Evolutionary conservation across 1,140 invertebrate genomes (phyloP), one percentile per base, ranked within the genome.

Genomic region (Papilio dardanus): DNA sequence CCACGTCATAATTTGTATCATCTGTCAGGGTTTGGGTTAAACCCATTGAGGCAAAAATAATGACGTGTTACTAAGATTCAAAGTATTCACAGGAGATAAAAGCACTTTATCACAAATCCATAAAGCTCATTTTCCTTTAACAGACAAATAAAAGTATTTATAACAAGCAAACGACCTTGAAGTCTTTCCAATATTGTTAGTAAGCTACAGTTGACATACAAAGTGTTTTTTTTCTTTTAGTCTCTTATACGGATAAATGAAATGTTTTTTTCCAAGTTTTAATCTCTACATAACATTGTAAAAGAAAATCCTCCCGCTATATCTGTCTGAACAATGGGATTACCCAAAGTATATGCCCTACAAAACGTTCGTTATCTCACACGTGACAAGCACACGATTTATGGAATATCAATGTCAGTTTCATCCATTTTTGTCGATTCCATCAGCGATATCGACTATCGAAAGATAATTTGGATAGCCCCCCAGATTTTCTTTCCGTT

Each of bases 1-100:
- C 54, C 30, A 73, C 71, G 71, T 73, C 71, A 54, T 73, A 31
- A 73, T 16, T 28, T 14, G 35, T 12, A 69, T 69, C 67, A 33
- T 69, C 31, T 46, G 28, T 12, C 71, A 33, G 71, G 71, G 16
- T 58, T 73, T 30, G 16, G 71, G 71, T 50, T 54, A 58, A 46
- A 54, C 46, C 71, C 71, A 33, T 54, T 73, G 28, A 54, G 19
- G 31, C 24, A 46, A 3, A 71, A 50, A 73, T 35, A 19, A 31
- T 73, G 71, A 73, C 42, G 71, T 73, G 71, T 73, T 46, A 73
- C 8, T 58, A 33, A 33, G 4, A 19, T 28, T 73, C 16, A 30
- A 54, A 58, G 3, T 40, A 58, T 54, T 16, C 2, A 12, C 24
- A 19, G 8, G 21, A n/a, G 19, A 24, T 68, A 37, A 68, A 68